Percentiles rank a stretch among this genome's conserved stretches.
Conservation (phyloP, 2,797 vertebrate genomes). For the Orientallactaga sibirica region DNA sequence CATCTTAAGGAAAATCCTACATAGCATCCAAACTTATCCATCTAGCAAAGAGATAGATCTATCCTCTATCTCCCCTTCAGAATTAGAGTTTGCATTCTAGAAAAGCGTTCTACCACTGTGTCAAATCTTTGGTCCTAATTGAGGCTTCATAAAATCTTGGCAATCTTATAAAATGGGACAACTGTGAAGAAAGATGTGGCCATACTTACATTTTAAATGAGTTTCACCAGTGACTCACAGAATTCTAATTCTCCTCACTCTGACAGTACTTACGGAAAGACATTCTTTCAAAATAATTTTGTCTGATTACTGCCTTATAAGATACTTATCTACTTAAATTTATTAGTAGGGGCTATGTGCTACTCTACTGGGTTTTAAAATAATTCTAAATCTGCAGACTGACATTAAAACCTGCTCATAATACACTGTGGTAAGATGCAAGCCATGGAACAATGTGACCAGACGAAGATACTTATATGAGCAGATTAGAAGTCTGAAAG, state of each 20-base stretch:
- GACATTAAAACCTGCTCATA: background rate
- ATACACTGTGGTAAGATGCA: background rate
- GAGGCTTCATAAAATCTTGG: background rate
- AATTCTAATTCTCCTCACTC: background rate
- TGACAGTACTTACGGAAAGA: background rate
- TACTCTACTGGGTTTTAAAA: background rate
- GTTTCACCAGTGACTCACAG: background rate
- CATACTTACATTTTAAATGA: background rate
- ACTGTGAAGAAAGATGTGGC: background rate
- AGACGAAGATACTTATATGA: background rate
- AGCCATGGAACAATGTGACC: background rate
- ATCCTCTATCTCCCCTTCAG: background rate
- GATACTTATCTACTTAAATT: slow-evolving; percentile 27
- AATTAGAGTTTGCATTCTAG: too few relatives aligned
- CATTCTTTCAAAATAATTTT: background rate
- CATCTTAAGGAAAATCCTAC: background rate
- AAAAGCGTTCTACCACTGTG: background rate
- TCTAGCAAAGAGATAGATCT: background rate
- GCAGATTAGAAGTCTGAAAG: background rate
- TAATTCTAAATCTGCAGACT: background rate
- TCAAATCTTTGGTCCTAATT: background rate
- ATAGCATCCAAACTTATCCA: background rate
- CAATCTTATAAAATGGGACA: background rate
- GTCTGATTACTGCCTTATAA: background rate
- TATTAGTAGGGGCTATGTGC: slow-evolving; percentile 7